Evolutionary conservation across 2,888 invertebrate species (phyloP).

Genomic region (Hololepta plana): DNA sequence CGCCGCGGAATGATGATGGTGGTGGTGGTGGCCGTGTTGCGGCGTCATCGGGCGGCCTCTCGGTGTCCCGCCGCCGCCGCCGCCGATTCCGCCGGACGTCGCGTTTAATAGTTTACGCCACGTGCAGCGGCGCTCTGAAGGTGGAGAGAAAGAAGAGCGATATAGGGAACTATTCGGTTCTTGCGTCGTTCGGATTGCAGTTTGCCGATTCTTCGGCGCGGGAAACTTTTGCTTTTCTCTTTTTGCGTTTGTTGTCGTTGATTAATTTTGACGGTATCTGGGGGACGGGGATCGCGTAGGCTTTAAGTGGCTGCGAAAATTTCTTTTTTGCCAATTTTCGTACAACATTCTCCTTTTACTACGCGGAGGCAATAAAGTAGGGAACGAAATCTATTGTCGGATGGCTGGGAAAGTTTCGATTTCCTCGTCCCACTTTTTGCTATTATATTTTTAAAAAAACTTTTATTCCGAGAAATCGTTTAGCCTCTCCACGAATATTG

Average conservation of each 20-base stretch:
- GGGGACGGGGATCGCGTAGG: conserved; percentile 1
- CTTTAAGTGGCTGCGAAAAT: conserved; percentile 4
- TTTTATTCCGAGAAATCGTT: too few relatives aligned
- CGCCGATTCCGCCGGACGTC: conserved; percentile 16
- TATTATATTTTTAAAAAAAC: too few relatives aligned
- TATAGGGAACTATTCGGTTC: too few relatives aligned
- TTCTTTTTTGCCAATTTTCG: conserved; percentile 5
- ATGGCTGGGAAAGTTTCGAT: too few relatives aligned
- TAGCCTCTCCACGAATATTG: too few relatives aligned
- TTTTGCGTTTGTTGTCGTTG: too few relatives aligned
- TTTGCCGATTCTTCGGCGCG: neutral
- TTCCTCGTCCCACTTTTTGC: too few relatives aligned
- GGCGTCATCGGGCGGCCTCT: conserved; percentile 27
- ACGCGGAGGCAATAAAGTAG: too few relatives aligned
- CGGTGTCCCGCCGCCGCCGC: conserved; percentile 14
- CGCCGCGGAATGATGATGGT: conserved; percentile 35
- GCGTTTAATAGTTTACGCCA: conserved; percentile 52
- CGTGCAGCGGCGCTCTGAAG: conserved; percentile 53
- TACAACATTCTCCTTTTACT: too few relatives aligned
- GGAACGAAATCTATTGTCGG: neutral
- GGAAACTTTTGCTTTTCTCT: neutral
- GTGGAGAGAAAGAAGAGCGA: conserved; percentile 11
- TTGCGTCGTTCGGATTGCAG: too few relatives aligned
- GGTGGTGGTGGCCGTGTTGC: conserved; percentile 31
- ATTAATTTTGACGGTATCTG: too few relatives aligned